phyloP scores from a whole-genome alignment of 37 sponge, comb jelly and placozoan genomes.

The Lycopodina hypogea region DNA sequence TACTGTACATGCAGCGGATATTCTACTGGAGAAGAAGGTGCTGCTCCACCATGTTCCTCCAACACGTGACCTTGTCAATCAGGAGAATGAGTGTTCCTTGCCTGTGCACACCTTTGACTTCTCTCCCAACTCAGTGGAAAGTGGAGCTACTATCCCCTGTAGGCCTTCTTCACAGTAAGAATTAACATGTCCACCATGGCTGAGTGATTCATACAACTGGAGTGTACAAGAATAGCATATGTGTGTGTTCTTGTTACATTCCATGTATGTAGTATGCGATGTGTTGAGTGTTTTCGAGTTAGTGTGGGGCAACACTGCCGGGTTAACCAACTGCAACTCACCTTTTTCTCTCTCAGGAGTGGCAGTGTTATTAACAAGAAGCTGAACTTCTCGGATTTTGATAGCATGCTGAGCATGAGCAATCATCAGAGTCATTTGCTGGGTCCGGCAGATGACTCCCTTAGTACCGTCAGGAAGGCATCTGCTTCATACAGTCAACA shows the following conservation, averaged over 20 bases:
- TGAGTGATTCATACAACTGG: neutral
- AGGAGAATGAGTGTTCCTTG: neutral
- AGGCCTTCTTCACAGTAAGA: neutral
- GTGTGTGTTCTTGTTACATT: too few relatives aligned
- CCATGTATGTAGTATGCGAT: too few relatives aligned
- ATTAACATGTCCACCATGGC: neutral
- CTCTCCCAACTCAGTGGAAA: slow-evolving; percentile 6
- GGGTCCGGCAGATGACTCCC: neutral
- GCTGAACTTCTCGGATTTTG: slow-evolving; percentile 30
- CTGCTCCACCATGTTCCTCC: too few relatives aligned
- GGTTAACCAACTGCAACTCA: too few relatives aligned
- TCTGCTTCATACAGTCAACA: neutral
- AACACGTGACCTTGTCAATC: neutral
- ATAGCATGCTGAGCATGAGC: slow-evolving; percentile 11
- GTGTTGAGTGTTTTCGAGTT: too few relatives aligned
- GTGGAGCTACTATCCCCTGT: neutral
- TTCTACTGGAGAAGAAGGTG: too few relatives aligned
- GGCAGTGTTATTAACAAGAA: slow-evolving; percentile 2
- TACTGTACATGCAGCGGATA: too few relatives aligned
- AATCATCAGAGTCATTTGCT: neutral
- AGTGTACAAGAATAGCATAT: too few relatives aligned
- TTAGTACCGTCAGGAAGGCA: neutral
- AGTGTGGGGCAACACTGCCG: too few relatives aligned
- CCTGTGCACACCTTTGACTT: neutral
- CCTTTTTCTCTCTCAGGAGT: neutral